These are phyloP conservation scores for Syrphus vitripennis DNA, from an alignment of 2,888 invertebrate genomes.

Conservation along the genomic window DNA sequence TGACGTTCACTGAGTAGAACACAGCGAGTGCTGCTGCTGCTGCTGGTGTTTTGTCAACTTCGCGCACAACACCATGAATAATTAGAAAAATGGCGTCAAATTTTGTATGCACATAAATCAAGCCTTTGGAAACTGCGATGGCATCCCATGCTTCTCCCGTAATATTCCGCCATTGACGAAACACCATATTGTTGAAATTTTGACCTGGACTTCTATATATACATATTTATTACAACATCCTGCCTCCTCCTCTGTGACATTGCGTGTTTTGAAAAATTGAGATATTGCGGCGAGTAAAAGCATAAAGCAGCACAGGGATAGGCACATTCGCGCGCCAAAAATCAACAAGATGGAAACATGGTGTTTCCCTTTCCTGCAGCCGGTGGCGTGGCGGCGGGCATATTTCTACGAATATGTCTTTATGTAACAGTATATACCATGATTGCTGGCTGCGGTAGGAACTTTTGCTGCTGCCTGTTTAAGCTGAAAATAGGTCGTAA, in stretches of 20 bases:
- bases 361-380: background rate
- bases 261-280: conserved; percentile 51
- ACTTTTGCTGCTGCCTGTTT: conserved; percentile 25
- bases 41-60: conserved; percentile 9
- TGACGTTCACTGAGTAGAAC: no score
- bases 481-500: conserved; percentile 37
- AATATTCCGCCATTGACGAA: conserved; percentile 8
- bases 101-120: conserved; percentile 23
- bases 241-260: background rate
- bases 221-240: conserved; percentile 21
- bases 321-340: background rate
- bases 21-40: background rate
- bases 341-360: conserved; percentile 22
- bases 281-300: conserved; percentile 19
- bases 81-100: conserved; percentile 29
- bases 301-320: background rate
- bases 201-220: background rate
- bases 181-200: conserved; percentile 21
- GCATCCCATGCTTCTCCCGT: background rate
- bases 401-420: background rate
- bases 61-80: conserved; percentile 23
- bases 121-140: background rate
- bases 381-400: background rate
- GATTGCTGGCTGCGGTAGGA: background rate
- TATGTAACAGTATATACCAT: background rate